A percentile compares a stretch with the other conserved stretches of the same genome.
These are phyloP conservation scores for Chlorodrepanis virens DNA, from an alignment of 2,113 vertebrate species.

Conservation along the genomic window DNA sequence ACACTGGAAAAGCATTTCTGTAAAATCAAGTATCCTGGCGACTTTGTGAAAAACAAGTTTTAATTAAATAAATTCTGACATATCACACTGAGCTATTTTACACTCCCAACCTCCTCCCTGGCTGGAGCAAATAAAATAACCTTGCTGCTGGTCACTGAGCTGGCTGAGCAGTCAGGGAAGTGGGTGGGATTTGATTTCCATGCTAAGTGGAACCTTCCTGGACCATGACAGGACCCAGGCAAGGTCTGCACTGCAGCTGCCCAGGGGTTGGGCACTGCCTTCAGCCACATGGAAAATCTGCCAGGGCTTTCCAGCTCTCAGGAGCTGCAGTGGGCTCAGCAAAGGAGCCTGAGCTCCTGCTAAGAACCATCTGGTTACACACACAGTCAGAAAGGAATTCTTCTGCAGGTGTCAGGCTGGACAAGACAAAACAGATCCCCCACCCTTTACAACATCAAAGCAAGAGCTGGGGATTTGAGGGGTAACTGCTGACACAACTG, in stretches of 20 bases:
- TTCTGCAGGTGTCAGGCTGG: background rate
- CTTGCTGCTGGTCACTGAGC: background rate
- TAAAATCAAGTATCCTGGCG: background rate
- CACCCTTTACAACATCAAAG: background rate
- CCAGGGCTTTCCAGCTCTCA: background rate
- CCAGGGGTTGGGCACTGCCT: background rate
- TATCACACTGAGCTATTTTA: background rate
- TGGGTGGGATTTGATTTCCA: background rate
- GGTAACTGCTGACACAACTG: background rate
- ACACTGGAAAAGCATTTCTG: background rate
- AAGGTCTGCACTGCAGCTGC: background rate
- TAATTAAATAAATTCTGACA: background rate
- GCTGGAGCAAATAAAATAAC: background rate
- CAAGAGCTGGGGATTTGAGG: background rate
- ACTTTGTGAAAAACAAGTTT: background rate
- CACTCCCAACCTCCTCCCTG: background rate
- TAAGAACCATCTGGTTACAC: background rate
- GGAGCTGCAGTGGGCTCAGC: background rate
- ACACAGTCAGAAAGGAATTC: background rate
- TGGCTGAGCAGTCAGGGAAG: background rate
- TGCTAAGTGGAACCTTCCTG: background rate
- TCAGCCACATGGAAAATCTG: background rate
- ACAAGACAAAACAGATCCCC: slow-evolving; percentile 15
- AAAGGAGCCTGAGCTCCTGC: background rate
- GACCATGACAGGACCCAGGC: fast-evolving